phyloP scores from a whole-genome alignment of 1,140 invertebrate genomes.

The Drosophila carrolli region DNA sequence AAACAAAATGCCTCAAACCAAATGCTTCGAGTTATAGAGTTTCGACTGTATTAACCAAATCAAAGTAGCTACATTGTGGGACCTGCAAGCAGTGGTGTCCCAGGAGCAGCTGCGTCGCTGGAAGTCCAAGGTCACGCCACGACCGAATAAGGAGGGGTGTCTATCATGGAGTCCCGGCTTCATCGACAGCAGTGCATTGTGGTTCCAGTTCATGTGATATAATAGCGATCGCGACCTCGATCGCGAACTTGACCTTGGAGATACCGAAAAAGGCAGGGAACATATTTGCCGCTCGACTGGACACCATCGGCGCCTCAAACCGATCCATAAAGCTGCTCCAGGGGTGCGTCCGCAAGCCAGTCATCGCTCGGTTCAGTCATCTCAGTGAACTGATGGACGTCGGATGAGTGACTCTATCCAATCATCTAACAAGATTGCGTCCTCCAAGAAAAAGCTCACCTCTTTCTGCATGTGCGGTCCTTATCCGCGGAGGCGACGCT shows the following conservation, averaged over 20 bases:
- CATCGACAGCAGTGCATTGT: conserved; percentile 65
- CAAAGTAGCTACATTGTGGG: conserved; percentile 5
- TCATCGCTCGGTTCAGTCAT: conserved; percentile 51
- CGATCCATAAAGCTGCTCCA: conserved; percentile 34
- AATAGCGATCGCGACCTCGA: conserved; percentile 41
- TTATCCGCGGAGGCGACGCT: conserved; percentile 66
- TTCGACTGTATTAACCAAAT: background rate
- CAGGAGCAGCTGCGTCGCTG: conserved; percentile 45
- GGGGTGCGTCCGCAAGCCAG: conserved; percentile 1
- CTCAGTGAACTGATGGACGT: conserved; percentile 24
- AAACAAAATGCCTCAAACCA: no score
- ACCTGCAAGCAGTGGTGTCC: conserved; percentile 37
- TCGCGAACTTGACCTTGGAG: conserved; percentile 54
- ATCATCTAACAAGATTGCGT: conserved; percentile 76
- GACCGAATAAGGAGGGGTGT: background rate
- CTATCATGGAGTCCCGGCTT: conserved; percentile 7
- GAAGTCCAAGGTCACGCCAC: conserved; percentile 20
- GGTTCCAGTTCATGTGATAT: conserved; percentile 66
- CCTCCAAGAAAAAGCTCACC: conserved; percentile 74
- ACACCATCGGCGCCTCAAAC: conserved; percentile 7
- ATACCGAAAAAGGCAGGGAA: conserved; percentile 41
- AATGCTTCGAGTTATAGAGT: background rate
- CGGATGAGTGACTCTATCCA: conserved; percentile 23
- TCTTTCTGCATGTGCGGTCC: conserved; percentile 81
- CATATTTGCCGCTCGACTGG: conserved; percentile 63